Evolutionary conservation across 1,140 invertebrate species (phyloP).

Genomic region (Drosophila pandora): DNA sequence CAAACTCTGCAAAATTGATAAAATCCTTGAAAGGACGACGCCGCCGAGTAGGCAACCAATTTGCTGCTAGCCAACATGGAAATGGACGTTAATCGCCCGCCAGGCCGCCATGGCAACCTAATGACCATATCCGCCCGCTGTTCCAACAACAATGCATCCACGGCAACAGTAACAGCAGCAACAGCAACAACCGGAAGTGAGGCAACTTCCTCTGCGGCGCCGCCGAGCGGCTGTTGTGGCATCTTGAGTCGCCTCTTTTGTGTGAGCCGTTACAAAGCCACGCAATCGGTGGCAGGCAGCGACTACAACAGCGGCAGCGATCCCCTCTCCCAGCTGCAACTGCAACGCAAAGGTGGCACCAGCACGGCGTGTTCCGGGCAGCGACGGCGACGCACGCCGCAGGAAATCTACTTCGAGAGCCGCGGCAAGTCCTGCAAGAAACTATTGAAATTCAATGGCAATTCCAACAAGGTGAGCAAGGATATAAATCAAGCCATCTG

Average conservation of each 20-base stretch:
- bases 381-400: slow-evolving; percentile 84
- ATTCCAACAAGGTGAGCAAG: slow-evolving; percentile 87
- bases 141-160: slow-evolving; percentile 62
- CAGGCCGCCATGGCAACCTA: slow-evolving; percentile 68
- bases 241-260: slow-evolving; percentile 76
- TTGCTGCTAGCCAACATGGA: slow-evolving; percentile 58
- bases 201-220: slow-evolving; percentile 12
- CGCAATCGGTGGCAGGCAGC: slow-evolving; percentile 67
- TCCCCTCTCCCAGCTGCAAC: slow-evolving; percentile 34
- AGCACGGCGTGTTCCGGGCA: slow-evolving; percentile 51
- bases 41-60: slow-evolving; percentile 68
- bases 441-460: slow-evolving; percentile 88
- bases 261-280: slow-evolving; percentile 64
- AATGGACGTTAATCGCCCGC: slow-evolving; percentile 76
- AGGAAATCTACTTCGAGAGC: slow-evolving; percentile 90
- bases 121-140: slow-evolving; percentile 82
- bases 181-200: slow-evolving; percentile 13
- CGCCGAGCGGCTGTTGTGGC: slow-evolving; percentile 71
- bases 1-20: slow-evolving; percentile 25
- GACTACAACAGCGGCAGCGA: slow-evolving; percentile 59
- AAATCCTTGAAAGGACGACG: slow-evolving; percentile 37
- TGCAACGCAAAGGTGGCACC: slow-evolving; percentile 44
- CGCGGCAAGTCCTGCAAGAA: slow-evolving; percentile 89
- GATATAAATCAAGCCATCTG: background rate
- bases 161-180: slow-evolving; percentile 17